Evolutionary conservation across 1,140 invertebrate genomes (phyloP), one percentile per base, ranked within the genome.

Genomic region (Epicauta chinensis): DNA sequence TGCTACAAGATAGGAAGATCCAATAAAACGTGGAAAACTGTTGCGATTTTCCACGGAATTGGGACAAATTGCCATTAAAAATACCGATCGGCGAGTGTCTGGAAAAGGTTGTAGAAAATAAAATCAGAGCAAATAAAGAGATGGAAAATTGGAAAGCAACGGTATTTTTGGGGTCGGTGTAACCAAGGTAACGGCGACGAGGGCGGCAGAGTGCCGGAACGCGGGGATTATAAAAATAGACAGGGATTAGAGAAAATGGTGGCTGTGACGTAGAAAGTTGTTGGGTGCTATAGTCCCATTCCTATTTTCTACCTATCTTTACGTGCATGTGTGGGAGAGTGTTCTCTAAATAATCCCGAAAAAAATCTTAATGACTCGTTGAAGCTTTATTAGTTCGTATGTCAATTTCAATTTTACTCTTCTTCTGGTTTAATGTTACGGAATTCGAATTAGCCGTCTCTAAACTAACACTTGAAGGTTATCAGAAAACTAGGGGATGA

Each of bases 201-300:
- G 59, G 60, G 60, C 49, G 44, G 55, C 35, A 29, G 57, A 57
- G 58, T 58, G 55, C 35, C 49, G 62, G 51, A 58, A 64, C 57
- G 62, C 55, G 56, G 62, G 59, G 59, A 60, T 61, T 64, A 64
- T 60, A 62, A 64, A 64, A 61, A 61, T 61, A 64, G 59, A 60
- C 55, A 61, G 62, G 60, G 62, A 64, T 64, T 64, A 64, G 53
- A 55, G 62, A 60, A 64, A 64, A 64, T 64, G 62, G 62, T 58
- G 60, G 59, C 37, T 16, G 30, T 31, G 12, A 31, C 13, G 23
- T 23, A 5, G 23, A 23, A 23, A 23, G 23, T 7, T 23, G 23
- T n/a, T n/a, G n/a, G n/a, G n/a, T n/a, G n/a, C n/a, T n/a, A n/a
- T n/a, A 7, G 23, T 7, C 23, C 16, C 38, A 37, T 16, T 40